Conservation (phyloP, 2,113 vertebrate species). For the Lampris megalopsis region DNA sequence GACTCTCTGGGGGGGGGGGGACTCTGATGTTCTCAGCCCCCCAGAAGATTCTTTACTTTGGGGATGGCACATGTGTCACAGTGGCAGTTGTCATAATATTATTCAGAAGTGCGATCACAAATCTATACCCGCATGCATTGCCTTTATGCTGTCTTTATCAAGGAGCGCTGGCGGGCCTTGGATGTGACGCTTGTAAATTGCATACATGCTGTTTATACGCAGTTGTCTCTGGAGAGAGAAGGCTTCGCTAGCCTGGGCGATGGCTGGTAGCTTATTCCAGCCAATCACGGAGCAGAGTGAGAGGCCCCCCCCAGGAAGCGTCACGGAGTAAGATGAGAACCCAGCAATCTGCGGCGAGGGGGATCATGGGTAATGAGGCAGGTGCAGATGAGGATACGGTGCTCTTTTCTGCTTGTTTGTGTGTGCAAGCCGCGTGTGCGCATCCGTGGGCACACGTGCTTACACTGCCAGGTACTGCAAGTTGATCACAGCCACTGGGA, state of each 20-base stretch:
- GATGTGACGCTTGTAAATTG: constrained; percentile 36
- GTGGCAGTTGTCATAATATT: constrained; percentile 62
- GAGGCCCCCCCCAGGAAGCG: constrained; percentile 35
- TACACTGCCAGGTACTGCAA: constrained; percentile 61
- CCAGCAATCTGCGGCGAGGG: constrained; percentile 27
- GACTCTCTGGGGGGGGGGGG: constrained; percentile 59
- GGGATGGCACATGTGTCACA: constrained; percentile 55
- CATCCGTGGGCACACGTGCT: constrained; percentile 25
- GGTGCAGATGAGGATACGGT: constrained; percentile 14
- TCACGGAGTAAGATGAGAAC: constrained; percentile 46
- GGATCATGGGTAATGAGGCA: constrained; percentile 56
- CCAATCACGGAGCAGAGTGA: constrained; percentile 25
- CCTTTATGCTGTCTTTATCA: constrained; percentile 34
- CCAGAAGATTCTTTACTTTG: constrained; percentile 65
- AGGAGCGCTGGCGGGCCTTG: constrained; percentile 17
- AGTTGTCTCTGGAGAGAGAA: constrained; percentile 15
- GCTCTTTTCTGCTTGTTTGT: background rate
- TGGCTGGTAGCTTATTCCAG: constrained; percentile 16
- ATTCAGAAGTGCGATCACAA: constrained; percentile 56
- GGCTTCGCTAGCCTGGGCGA: constrained; percentile 11
- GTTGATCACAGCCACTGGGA: constrained; percentile 70
- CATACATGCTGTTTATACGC: constrained; percentile 10
- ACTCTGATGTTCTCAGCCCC: constrained; percentile 66
- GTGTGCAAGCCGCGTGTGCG: constrained; percentile 10
- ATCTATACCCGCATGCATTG: constrained; percentile 38